Evolutionary conservation across 2,797 vertebrate species (phyloP), one percentile per base, ranked within the genome.

Genomic region (Crocidura indochinensis): DNA sequence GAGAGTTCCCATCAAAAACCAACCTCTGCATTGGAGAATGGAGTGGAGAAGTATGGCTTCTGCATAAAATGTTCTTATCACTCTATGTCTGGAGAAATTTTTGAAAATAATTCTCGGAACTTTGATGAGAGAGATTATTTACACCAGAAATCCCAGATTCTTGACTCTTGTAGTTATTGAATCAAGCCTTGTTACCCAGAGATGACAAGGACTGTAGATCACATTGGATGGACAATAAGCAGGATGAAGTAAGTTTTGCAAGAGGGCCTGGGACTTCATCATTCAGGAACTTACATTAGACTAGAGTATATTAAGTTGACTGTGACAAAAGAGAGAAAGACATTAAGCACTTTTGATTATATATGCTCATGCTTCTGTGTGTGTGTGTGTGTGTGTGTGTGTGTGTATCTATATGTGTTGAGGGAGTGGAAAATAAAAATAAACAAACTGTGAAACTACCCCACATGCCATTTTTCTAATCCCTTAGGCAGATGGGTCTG

Each of bases 1-100:
- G n/a, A 24, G 20, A 67, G 44, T 65, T 8, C 27, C 10, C 19
- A 31, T 3, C n/a, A 44, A 64, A 74, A 75, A 47, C 56, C 78
- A 9, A 69, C 20, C 29, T 82, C 67, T 62, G 8, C 14, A 27
- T 46, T 79, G 14, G 47, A 79, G 22, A 26, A 17, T 4, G 62
- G 20, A 17, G 8, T 0, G 1, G 2, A 1, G 0, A 9, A 12
- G 7, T 5, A 12, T 10, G 19, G 26, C 12, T 15, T 64, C 19
- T 78, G 22, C 6, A 22, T 75, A 12, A 12, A 51, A 20, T 72
- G 1, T 10, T 24, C 31, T 19, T 11, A 73, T 92, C 75, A 26
- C 3, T 75, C 27, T 46, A 4, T 83, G 17, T 65, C 81, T 68
- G 65, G 53, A 75, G 24, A 20, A 49, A 19, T 81, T 60, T 78